Conservation (phyloP, 2,888 invertebrate genomes). For the Stenolophus ochropezus region DNA sequence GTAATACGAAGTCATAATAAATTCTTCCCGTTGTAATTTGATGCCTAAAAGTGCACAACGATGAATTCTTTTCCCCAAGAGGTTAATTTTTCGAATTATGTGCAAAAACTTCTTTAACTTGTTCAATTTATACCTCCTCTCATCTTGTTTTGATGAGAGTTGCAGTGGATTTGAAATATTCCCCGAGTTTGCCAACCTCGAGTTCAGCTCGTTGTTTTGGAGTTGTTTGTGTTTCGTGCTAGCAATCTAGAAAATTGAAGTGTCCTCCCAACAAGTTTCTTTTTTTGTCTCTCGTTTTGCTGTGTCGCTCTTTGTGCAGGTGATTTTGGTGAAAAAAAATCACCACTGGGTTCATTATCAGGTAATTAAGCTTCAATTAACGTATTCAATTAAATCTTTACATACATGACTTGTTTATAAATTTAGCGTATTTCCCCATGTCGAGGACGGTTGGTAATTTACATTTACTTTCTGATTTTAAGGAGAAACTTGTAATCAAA, state of each 20-base stretch:
- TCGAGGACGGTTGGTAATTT: not conserved
- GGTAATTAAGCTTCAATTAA: not conserved
- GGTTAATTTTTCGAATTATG: slow-evolving; percentile 16
- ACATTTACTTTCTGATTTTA: not conserved
- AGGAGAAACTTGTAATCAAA: not conserved
- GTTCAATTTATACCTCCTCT: slow-evolving; percentile 6
- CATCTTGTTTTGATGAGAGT: slow-evolving; percentile 30
- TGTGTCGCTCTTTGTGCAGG: not conserved
- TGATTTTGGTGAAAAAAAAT: slow-evolving; percentile 15
- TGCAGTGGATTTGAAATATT: slow-evolving; percentile 29
- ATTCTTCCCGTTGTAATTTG: not conserved
- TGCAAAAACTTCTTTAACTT: slow-evolving; percentile 7
- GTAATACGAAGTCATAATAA: not conserved
- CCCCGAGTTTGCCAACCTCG: slow-evolving; percentile 13
- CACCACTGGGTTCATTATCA: not conserved
- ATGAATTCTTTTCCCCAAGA: not conserved
- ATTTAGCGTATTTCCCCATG: not conserved
- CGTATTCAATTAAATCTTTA: not conserved
- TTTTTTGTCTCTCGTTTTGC: slow-evolving; percentile 5
- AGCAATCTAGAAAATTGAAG: slow-evolving; percentile 52
- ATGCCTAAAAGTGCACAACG: not conserved
- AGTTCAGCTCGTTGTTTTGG: slow-evolving; percentile 31
- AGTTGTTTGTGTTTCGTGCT: slow-evolving; percentile 47
- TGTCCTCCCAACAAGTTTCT: slow-evolving; percentile 46
- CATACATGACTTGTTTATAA: not conserved